A percentile compares a stretch with the other conserved stretches of the same genome.
Evolutionary conservation across 2,113 vertebrate species (phyloP).

Genomic region (Zosterops pallidus): DNA sequence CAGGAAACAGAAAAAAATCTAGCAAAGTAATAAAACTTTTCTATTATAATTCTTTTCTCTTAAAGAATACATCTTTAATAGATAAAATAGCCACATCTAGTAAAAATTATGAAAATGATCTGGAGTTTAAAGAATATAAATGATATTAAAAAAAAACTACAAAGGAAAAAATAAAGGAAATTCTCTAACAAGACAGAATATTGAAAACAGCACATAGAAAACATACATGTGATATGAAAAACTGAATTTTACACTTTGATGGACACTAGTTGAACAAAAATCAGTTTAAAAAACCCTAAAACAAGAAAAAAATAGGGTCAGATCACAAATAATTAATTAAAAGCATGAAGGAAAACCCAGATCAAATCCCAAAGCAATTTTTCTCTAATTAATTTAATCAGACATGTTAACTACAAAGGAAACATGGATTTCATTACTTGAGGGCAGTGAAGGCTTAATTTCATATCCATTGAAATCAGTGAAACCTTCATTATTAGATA

Average conservation of each 20-base stretch:
- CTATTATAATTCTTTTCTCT: not conserved
- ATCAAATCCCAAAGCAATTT: constrained; percentile 12
- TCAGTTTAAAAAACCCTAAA: not conserved
- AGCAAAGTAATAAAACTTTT: not conserved
- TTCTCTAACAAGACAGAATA: not conserved
- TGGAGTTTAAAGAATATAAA: not conserved
- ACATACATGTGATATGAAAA: not conserved
- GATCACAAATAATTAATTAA: constrained; percentile 22
- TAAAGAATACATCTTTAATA: not conserved
- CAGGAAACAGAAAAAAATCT: not conserved
- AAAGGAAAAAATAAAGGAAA: not conserved
- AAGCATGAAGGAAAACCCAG: not conserved
- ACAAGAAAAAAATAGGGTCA: not conserved
- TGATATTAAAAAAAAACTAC: rapidly evolving
- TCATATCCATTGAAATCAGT: not conserved
- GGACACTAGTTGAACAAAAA: not conserved
- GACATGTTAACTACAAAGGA: not conserved
- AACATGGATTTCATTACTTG: constrained; percentile 5
- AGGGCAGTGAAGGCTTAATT: constrained; percentile 12
- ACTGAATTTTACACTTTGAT: not conserved
- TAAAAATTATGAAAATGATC: not conserved
- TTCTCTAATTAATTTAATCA: constrained; percentile 37
- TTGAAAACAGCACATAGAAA: not conserved
- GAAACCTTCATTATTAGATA: not conserved
- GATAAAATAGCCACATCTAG: not conserved